These are phyloP conservation scores for Tetramorium parvispinum DNA, from an alignment of 1,140 invertebrate genomes.

Conservation along the genomic window DNA sequence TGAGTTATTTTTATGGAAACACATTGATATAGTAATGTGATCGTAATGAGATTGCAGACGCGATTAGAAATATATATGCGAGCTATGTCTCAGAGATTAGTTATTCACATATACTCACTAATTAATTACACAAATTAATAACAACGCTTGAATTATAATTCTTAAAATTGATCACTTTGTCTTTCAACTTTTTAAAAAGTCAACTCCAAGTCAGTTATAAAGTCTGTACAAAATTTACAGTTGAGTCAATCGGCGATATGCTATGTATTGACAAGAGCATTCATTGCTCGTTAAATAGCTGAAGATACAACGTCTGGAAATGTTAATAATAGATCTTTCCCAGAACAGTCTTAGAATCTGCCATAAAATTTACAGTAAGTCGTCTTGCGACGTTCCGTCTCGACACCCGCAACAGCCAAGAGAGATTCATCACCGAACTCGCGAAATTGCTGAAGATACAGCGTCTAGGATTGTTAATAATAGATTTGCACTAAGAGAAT, in stretches of 20 bases:
- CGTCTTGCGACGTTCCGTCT: not conserved
- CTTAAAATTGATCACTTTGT: not conserved
- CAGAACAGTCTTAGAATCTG: not conserved
- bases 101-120: not conserved
- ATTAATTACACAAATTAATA: constrained; percentile 19
- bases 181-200: not conserved
- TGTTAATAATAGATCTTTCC: constrained; percentile 8
- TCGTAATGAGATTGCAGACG: not conserved
- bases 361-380: constrained; percentile 2
- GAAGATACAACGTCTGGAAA: not conserved
- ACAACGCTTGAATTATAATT: not conserved
- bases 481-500: constrained; percentile 33
- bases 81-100: not conserved
- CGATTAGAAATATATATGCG: not conserved
- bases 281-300: not conserved
- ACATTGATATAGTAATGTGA: not conserved
- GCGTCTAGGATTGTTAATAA: constrained; percentile 46
- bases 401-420: not conserved
- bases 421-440: not conserved
- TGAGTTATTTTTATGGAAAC: constrained; percentile 6
- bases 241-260: not conserved
- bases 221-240: not conserved
- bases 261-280: not conserved
- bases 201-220: not conserved
- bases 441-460: not conserved